Percentiles rank a stretch among this genome's conserved stretches.
phyloP scores from a whole-genome alignment of 2,888 invertebrate genomes.

The Dichetophora obliterata region DNA sequence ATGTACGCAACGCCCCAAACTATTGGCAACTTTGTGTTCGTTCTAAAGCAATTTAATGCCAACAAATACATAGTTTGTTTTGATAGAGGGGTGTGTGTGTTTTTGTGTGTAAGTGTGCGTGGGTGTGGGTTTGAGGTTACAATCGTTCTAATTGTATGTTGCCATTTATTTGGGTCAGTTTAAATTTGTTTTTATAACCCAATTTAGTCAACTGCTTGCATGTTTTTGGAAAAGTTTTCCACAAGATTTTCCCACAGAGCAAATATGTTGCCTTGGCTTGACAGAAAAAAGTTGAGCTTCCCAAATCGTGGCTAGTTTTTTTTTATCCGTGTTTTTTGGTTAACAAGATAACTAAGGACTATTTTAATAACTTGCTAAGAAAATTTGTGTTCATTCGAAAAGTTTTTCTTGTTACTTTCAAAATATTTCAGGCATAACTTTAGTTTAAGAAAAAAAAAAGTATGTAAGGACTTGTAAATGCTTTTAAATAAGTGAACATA shows the following conservation, averaged over 20 bases:
- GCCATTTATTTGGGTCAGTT: constrained; percentile 39
- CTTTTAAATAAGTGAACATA: too few relatives aligned
- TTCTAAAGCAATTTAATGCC: not conserved
- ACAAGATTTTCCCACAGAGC: not conserved
- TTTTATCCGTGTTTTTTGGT: too few relatives aligned
- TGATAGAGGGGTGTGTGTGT: not conserved
- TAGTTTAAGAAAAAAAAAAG: too few relatives aligned
- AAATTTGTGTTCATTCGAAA: too few relatives aligned
- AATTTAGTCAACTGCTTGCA: constrained; percentile 33
- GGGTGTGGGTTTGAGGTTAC: not conserved
- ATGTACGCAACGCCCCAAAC: not conserved
- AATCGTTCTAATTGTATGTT: not conserved
- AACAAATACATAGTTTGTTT: not conserved
- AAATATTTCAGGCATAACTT: too few relatives aligned
- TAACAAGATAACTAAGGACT: too few relatives aligned
- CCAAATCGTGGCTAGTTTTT: too few relatives aligned
- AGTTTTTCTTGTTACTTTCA: too few relatives aligned
- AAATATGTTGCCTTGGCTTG: too few relatives aligned
- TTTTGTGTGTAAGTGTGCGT: not conserved
- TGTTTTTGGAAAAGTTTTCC: not conserved
- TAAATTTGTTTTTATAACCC: constrained; percentile 41
- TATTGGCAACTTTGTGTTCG: constrained; percentile 10
- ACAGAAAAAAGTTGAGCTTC: not conserved
- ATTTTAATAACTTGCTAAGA: too few relatives aligned
- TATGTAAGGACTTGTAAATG: too few relatives aligned